Evolutionary conservation across 2,888 invertebrate species (phyloP), one percentile per base, ranked within the genome.

Genomic region (Sussaba pulchella): DNA sequence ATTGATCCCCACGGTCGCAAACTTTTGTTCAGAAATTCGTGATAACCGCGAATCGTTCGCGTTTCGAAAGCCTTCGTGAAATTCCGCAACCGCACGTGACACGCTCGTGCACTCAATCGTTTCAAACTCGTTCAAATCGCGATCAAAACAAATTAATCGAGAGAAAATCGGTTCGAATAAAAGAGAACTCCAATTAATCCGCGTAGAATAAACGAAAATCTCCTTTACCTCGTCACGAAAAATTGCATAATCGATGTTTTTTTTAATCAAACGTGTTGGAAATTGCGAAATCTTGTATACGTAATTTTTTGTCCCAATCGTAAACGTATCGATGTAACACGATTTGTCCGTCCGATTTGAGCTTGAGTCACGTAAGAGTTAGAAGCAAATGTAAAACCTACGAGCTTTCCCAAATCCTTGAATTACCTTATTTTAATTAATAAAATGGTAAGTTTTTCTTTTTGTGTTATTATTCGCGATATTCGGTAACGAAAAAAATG

Each of bases 361-460:
- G n/a, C n/a, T n/a, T n/a, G n/a, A n/a, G n/a, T n/a, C n/a, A n/a
- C n/a, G n/a, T n/a, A n/a, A n/a, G n/a, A n/a, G 26, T 66, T 71
- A 59, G 59, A 66, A 19, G 39, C 10, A 41, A 57, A 59, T 26
- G 39, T 71, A n/a, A n/a, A 54, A 59, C 39, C 50, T 73, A 54
- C 67, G 57, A 47, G 54, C 72, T 73, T 73, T 47, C 61, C 72
- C 67, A 66, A 73, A 69, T 63, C 54, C 72, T 76, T 54, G 50
- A 75, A 31, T 67, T 41, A 36, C 43, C 41, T 69, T 73, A 31
- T 57, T 76, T 63, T 71, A 80, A 66, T 67, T 67, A 64, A 36
- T 76, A 41, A 45, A 76, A 64, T 45, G 77, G 77, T 81, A 64
- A 77, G 77, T 81, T 41, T 3, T 50, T 70, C n/a, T n/a, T n/a